phyloP scores from a whole-genome alignment of 1,140 invertebrate species.

The Metaphire vulgaris region DNA sequence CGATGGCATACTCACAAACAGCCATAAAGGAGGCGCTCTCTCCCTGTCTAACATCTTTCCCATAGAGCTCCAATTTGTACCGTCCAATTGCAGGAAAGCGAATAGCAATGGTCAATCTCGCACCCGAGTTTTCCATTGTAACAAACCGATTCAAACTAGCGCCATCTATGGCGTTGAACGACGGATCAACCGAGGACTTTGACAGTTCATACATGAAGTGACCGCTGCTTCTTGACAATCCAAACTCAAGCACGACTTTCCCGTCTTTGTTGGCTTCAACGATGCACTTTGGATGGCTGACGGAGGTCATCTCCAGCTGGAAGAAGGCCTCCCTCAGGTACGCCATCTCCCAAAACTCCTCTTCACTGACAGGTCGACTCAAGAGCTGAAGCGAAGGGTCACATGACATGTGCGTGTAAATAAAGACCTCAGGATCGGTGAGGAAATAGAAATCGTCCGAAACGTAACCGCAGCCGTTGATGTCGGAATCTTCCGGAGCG shows the following conservation, averaged over 20 bases:
- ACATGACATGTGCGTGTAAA: conserved; percentile 29
- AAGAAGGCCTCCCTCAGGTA: conserved; percentile 21
- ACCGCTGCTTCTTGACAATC: neutral
- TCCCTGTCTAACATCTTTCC: neutral
- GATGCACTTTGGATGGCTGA: conserved; percentile 21
- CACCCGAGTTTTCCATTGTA: conserved; percentile 15
- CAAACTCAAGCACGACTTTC: conserved; percentile 14
- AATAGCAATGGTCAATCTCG: conserved; percentile 6
- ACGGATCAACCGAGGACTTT: conserved; percentile 13
- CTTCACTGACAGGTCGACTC: conserved; percentile 25
- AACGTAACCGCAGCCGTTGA: neutral
- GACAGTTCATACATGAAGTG: conserved; percentile 15
- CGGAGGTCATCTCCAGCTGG: conserved; percentile 17
- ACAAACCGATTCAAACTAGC: conserved; percentile 21
- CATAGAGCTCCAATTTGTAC: conserved; percentile 25
- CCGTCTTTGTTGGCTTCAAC: conserved; percentile 12
- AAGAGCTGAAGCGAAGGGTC: conserved; percentile 27
- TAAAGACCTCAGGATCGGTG: conserved; percentile 29
- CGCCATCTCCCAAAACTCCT: conserved; percentile 30
- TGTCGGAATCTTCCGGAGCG: neutral
- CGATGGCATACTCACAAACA: conserved; percentile 23
- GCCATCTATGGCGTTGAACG: conserved; percentile 12
- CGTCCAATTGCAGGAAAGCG: conserved; percentile 25
- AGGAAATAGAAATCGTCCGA: conserved; percentile 27
- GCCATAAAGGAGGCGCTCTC: neutral